Conservation (phyloP, 2,797 vertebrate species). For the Poecilia gillii region DNA sequence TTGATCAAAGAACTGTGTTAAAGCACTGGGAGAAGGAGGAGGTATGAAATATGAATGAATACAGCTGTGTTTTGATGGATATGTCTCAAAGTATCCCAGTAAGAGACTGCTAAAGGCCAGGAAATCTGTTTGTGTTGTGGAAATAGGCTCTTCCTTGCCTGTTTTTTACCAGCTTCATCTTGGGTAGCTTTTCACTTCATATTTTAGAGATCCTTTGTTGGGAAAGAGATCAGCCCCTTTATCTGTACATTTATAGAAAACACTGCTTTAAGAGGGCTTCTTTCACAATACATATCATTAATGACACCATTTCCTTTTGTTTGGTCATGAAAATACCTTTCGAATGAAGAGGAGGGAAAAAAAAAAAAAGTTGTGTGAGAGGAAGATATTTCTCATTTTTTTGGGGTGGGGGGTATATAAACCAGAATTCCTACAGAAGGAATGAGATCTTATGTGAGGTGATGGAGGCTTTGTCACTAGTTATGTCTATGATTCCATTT, state of each 20-base stretch:
- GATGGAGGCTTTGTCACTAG: conserved; percentile 80
- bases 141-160: conserved; percentile 77
- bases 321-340: conserved; percentile 78
- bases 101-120: conserved; percentile 83
- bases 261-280: conserved; percentile 64
- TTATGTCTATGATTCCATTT: conserved; percentile 79
- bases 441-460: conserved; percentile 77
- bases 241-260: conserved; percentile 67
- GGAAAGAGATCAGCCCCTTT: conserved; percentile 69
- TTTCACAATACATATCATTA: conserved; percentile 78
- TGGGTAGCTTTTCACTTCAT: conserved; percentile 78
- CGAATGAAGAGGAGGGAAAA: conserved; percentile 59
- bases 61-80: conserved; percentile 83
- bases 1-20: conserved; percentile 84
- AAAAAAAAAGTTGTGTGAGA: conserved; percentile 47
- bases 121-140: conserved; percentile 84
- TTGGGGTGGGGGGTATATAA: conserved; percentile 50
- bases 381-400: conserved; percentile 78
- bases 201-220: conserved; percentile 81
- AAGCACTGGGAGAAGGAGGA: conserved; percentile 82
- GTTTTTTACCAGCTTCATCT: conserved; percentile 75
- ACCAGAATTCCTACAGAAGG: conserved; percentile 78
- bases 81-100: conserved; percentile 82
- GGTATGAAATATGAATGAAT: conserved; percentile 85
- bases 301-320: conserved; percentile 77